These are phyloP conservation scores for Pseudocheirus occidentalis DNA, from an alignment of 2,797 vertebrate species.

Conservation along the genomic window DNA sequence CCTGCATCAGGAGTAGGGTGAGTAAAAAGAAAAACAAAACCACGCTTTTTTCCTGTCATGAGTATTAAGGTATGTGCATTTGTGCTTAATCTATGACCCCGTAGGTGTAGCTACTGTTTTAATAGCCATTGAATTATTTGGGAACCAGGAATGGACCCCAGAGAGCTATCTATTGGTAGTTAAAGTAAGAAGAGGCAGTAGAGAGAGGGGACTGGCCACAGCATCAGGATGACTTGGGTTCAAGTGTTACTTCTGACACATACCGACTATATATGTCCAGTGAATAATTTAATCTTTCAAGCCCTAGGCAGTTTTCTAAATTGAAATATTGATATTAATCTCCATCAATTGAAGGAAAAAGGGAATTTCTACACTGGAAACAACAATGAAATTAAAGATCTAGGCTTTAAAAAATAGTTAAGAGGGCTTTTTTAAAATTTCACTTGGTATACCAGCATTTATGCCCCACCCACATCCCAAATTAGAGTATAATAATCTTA, in stretches of 20 bases:
- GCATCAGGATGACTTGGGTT: background rate
- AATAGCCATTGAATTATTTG: background rate
- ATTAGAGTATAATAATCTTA: background rate
- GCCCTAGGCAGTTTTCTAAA: background rate
- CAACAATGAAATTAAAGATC: background rate
- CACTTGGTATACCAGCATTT: background rate
- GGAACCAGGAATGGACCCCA: background rate
- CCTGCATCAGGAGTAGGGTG: slow-evolving; percentile 16
- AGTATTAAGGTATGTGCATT: background rate
- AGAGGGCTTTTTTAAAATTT: background rate
- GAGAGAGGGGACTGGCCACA: background rate
- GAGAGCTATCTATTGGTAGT: background rate
- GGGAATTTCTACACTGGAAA: background rate
- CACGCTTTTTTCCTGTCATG: slow-evolving; percentile 6
- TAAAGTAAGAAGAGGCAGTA: background rate
- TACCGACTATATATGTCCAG: background rate
- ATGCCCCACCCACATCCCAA: background rate
- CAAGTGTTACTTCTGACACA: background rate
- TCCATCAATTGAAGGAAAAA: background rate
- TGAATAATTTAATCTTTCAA: background rate
- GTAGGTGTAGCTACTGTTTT: background rate
- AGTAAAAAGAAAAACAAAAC: background rate
- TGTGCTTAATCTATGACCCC: background rate
- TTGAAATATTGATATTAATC: background rate
- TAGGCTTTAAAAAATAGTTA: background rate